Percentiles rank a stretch among this genome's conserved stretches.
Evolutionary conservation across 2,113 vertebrate genomes (phyloP).

Genomic region (Chaetodon trifascialis): DNA sequence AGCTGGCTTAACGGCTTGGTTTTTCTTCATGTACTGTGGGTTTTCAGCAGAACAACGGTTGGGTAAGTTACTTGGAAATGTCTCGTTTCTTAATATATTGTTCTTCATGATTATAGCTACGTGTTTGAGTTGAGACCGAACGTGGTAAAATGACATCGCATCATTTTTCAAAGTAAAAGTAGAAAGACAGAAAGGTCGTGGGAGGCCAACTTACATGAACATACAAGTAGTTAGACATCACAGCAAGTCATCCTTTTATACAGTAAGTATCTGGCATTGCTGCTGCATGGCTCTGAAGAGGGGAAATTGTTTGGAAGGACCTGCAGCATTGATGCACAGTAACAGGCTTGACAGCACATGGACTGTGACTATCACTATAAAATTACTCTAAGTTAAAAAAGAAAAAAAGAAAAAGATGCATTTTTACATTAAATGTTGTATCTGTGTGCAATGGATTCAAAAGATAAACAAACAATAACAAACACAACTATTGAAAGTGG

Average conservation of each 20-base stretch:
- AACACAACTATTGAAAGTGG: neutral
- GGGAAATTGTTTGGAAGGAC: slow-evolving; percentile 9
- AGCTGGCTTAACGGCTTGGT: slow-evolving; percentile 9
- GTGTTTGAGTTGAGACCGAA: slow-evolving; percentile 7
- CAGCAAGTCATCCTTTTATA: slow-evolving; percentile 5
- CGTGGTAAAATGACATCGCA: slow-evolving; percentile 16
- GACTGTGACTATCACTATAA: slow-evolving; percentile 20
- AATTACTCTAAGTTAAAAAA: slow-evolving; percentile 7
- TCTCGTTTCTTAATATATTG: neutral
- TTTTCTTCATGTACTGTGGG: slow-evolving; percentile 20
- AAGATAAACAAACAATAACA: slow-evolving; percentile 12
- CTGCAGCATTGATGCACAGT: slow-evolving; percentile 12
- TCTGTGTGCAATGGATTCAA: slow-evolving; percentile 1
- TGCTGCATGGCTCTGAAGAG: no score
- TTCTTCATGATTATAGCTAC: slow-evolving; percentile 19
- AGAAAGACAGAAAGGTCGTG: slow-evolving; percentile 4
- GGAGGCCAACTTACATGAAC: slow-evolving; percentile 61
- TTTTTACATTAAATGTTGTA: neutral
- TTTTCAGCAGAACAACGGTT: slow-evolving; percentile 25
- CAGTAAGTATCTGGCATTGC: neutral
- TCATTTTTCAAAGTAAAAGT: neutral
- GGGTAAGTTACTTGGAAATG: slow-evolving; percentile 15
- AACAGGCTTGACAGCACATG: slow-evolving; percentile 33
- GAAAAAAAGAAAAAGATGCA: neutral
- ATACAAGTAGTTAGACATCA: neutral